Percentiles rank a stretch among this genome's conserved stretches.
phyloP scores from a whole-genome alignment of 1,140 invertebrate genomes.

The Pseudomyrmex concolor region DNA sequence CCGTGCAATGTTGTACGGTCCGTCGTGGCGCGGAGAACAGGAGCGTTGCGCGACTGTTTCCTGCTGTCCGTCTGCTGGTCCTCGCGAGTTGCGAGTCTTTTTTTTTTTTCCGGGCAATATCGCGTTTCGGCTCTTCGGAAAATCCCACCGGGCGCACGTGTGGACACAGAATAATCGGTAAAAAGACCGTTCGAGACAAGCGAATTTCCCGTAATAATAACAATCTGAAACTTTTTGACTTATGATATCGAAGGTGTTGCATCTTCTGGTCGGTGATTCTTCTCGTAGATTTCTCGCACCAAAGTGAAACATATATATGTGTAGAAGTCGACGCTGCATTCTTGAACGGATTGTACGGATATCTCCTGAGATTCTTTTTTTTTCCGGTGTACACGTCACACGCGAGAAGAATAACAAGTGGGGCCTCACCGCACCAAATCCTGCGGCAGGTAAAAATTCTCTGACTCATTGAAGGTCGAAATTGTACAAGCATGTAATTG shows the following conservation, averaged over 20 bases:
- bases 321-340: slow-evolving; percentile 1
- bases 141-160: too few species aligned
- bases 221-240: background rate
- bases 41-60: slow-evolving; percentile 12
- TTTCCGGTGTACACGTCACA: background rate
- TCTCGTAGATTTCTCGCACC: background rate
- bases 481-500: background rate
- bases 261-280: background rate
- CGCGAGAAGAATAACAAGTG: slow-evolving; percentile 32
- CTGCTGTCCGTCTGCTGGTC: background rate
- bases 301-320: background rate
- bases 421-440: background rate
- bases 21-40: slow-evolving; percentile 44
- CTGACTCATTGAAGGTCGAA: background rate
- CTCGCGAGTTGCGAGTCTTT: background rate
- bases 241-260: background rate
- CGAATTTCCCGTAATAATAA: too few species aligned
- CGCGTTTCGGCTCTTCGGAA: background rate
- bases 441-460: slow-evolving; percentile 22
- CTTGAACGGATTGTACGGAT: background rate
- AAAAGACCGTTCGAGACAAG: too few species aligned
- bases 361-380: background rate
- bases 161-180: too few species aligned
- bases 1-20: slow-evolving; percentile 63
- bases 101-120: background rate